These are phyloP conservation scores for Eupithecia dodoneata DNA, from an alignment of 2,888 invertebrate species.

Conservation along the genomic window DNA sequence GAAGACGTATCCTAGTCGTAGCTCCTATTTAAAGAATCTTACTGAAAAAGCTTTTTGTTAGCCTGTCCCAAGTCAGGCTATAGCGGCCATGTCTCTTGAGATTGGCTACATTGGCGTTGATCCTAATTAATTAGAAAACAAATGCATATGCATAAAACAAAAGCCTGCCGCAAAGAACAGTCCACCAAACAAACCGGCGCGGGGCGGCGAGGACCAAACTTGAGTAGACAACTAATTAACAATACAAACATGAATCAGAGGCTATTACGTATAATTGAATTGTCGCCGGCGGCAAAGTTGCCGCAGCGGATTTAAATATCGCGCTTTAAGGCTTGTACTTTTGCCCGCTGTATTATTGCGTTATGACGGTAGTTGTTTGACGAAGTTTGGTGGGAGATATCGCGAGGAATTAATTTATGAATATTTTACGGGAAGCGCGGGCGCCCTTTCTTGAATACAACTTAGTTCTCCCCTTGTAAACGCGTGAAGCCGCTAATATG, in stretches of 20 bases:
- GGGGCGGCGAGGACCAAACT: constrained; percentile 76
- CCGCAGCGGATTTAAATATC: constrained; percentile 80
- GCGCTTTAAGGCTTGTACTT: constrained; percentile 71
- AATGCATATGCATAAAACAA: constrained; percentile 66
- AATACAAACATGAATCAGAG: constrained; percentile 84
- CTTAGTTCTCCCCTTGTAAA: not conserved
- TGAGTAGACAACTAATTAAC: constrained; percentile 82
- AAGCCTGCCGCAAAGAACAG: constrained; percentile 70
- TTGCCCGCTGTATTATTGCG: constrained; percentile 58
- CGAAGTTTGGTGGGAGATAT: constrained; percentile 42
- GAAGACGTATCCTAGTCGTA: not conserved
- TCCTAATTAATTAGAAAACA: constrained; percentile 17
- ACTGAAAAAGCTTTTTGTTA: not conserved
- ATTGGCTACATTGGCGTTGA: not conserved
- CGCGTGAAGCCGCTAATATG: not conserved
- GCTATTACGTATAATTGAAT: constrained; percentile 84
- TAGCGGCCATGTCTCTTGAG: not conserved
- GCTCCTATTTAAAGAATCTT: not conserved
- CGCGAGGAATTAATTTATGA: constrained; percentile 24
- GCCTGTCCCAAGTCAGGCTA: not conserved
- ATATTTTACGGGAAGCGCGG: constrained; percentile 10
- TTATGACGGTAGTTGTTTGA: constrained; percentile 47
- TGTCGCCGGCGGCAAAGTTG: constrained; percentile 79
- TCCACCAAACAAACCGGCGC: constrained; percentile 74
- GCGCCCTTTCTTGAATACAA: not conserved